These are phyloP conservation scores for Hypomecis atomaria DNA, from an alignment of 2,888 invertebrate species.

Conservation along the genomic window DNA sequence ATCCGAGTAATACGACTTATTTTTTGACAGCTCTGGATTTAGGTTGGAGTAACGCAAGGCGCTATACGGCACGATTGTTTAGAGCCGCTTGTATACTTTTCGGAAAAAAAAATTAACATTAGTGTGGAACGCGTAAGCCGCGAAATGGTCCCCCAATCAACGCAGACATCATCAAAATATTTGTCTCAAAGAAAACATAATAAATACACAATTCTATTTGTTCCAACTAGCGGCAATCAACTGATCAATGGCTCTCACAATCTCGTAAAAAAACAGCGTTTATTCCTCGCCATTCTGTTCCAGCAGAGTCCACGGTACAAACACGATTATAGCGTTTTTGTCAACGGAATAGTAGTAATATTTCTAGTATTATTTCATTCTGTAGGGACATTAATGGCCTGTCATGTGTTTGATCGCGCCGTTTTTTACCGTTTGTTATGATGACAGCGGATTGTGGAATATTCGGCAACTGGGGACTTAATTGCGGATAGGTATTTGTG, in stretches of 20 bases:
- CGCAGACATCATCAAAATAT: not conserved
- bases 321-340: slow-evolving; percentile 41
- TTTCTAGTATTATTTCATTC: slow-evolving; percentile 57
- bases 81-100: too few relatives aligned
- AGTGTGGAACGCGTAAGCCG: too few relatives aligned
- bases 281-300: slow-evolving; percentile 28
- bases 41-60: too few relatives aligned
- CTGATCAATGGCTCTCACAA: slow-evolving; percentile 26
- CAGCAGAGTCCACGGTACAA: slow-evolving; percentile 23
- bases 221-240: slow-evolving; percentile 10
- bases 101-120: not conserved
- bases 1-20: too few relatives aligned
- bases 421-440: slow-evolving; percentile 46
- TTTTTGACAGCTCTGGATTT: too few relatives aligned
- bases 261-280: slow-evolving; percentile 31
- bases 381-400: slow-evolving; percentile 65
- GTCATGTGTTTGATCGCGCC: slow-evolving; percentile 55
- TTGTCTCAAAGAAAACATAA: not conserved
- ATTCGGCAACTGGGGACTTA: slow-evolving; percentile 31
- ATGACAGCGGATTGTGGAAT: slow-evolving; percentile 50
- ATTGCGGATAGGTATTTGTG: slow-evolving; percentile 21
- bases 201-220: slow-evolving; percentile 14
- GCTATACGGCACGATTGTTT: too few relatives aligned
- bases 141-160: too few relatives aligned
- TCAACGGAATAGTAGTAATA: slow-evolving; percentile 47